phyloP scores from a whole-genome alignment of 2,113 vertebrate species.

The Carassius auratus region DNA sequence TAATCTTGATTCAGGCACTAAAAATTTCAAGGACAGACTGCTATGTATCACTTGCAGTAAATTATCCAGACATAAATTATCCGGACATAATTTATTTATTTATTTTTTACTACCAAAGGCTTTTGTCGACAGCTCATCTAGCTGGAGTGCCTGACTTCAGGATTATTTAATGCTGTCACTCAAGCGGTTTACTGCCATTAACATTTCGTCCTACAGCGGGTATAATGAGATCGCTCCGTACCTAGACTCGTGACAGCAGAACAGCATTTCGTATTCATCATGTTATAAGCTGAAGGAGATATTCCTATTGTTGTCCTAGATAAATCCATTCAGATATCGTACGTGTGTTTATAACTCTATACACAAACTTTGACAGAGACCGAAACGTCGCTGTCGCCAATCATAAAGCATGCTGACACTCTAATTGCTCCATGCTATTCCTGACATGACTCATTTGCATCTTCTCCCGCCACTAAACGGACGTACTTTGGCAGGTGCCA shows the following conservation, averaged over 20 bases:
- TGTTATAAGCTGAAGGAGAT: neutral
- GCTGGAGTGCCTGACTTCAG: slow-evolving; percentile 21
- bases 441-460: slow-evolving; percentile 40
- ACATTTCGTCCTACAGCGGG: neutral
- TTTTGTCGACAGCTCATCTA: neutral
- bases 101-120: neutral
- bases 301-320: slow-evolving; percentile 3
- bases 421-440: slow-evolving; percentile 43
- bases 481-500: slow-evolving; percentile 51
- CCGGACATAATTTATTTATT: too few relatives aligned
- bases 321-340: neutral
- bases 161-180: slow-evolving; percentile 34
- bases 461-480: slow-evolving; percentile 25
- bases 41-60: neutral
- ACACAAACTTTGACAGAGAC: slow-evolving; percentile 34
- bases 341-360: slow-evolving; percentile 2
- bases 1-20: neutral
- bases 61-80: slow-evolving; percentile 1
- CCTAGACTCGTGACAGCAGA: neutral
- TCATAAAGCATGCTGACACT: slow-evolving; percentile 42
- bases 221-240: neutral
- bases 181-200: slow-evolving; percentile 25
- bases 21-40: neutral
- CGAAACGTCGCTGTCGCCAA: slow-evolving; percentile 13
- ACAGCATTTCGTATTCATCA: neutral